Base-by-base conservation (phyloP, 2,797 vertebrate genomes). In the Sebastiscus tertius region DNA sequence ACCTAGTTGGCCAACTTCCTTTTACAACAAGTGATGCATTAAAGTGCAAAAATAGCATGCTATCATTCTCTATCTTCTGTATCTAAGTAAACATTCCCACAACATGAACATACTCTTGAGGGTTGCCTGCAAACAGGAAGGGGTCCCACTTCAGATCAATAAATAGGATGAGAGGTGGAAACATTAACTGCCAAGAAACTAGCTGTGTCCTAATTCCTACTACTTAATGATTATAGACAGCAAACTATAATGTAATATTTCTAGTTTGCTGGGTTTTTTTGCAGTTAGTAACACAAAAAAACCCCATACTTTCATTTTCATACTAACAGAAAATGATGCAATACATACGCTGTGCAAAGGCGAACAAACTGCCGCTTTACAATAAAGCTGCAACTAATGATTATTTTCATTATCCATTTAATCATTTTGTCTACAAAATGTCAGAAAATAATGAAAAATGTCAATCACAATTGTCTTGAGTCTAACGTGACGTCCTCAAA, bases 1-100 rank as follows among this genome's bases (percentile, higher is more conserved):
- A 55, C 60, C 9, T 11, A 66, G 33, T 80, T 81, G 29, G 9
- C 36, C 52, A 77, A 90, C 82, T 93, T 93, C 87, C 88, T 81
- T 80, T 87, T 80, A 56, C 78, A 3, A 24, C 18, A 70, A 60
- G 34, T 72, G 8, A 72, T 8, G 4, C 36, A 9, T 70, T 68
- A 11, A 61, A 29, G 22, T 60, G 13, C 18, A 39, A 52, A 73
- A 79, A 24, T 42, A 36, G 10, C 58, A 13, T 26, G 5, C 34
- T 58, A 20, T 29, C 6, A 16, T 1, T 52, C 12, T 34, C 6
- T 42, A 29, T 75, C 29, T 46, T 3, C 8, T 52, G 9, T 27
- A 11, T 31, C 8, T 16, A 42, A 60, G 4, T n/a, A 13, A 74
- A 72, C 52, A 34, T 62, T 63, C 9, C 36, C 24, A 6, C 42